Conservation (phyloP, 2,113 vertebrate species). For the Heptranchias perlo region DNA sequence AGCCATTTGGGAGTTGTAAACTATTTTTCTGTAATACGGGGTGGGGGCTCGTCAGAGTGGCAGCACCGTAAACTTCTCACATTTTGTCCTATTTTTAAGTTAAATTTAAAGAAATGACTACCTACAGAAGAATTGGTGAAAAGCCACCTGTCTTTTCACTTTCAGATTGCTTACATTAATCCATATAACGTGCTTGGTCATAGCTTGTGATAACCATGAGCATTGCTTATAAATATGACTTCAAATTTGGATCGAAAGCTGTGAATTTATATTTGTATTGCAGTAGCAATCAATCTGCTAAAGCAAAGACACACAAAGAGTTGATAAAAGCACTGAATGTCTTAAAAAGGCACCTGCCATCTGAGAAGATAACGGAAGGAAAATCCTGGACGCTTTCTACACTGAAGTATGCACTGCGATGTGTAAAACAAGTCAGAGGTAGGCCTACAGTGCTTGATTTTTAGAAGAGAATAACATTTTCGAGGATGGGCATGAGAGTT, state of each 20-base stretch:
- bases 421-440: slow-evolving; percentile 94
- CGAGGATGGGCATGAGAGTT: background rate
- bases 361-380: slow-evolving; percentile 76
- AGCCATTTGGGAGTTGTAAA: background rate
- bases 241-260: background rate
- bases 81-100: background rate
- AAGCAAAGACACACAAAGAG: slow-evolving; percentile 82
- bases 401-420: slow-evolving; percentile 80
- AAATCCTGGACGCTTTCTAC: slow-evolving; percentile 75
- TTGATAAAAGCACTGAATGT: slow-evolving; percentile 79
- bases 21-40: background rate
- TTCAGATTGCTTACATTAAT: background rate
- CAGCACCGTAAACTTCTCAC: background rate
- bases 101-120: background rate
- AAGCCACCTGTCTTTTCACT: background rate
- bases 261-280: slow-evolving; percentile 30
- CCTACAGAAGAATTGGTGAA: background rate
- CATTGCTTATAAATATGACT: background rate
- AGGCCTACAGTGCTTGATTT: slow-evolving; percentile 39
- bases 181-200: background rate
- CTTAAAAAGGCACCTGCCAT: slow-evolving; percentile 79
- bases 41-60: background rate
- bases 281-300: slow-evolving; percentile 82
- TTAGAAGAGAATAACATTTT: background rate
- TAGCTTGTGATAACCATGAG: background rate